phyloP scores from a whole-genome alignment of 2,113 vertebrate genomes.

The Neoarius graeffei region DNA sequence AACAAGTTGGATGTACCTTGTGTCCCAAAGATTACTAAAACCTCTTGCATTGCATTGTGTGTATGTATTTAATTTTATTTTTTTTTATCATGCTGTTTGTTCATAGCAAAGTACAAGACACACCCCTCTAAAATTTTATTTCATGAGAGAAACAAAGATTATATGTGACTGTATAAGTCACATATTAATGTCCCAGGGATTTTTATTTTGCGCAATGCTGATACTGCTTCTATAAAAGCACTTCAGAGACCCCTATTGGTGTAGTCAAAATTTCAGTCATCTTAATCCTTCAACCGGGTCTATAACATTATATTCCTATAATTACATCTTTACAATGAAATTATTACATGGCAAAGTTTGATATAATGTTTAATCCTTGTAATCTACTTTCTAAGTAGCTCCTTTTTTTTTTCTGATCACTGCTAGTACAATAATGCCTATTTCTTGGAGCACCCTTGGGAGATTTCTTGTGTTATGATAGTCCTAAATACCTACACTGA shows the following conservation, averaged over 20 bases:
- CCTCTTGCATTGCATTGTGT: background rate
- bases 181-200: background rate
- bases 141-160: background rate
- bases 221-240: background rate
- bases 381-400: background rate
- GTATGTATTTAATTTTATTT: background rate
- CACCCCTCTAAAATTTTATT: background rate
- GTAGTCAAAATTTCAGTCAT: background rate
- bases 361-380: background rate
- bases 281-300: conserved; percentile 6
- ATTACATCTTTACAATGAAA: background rate
- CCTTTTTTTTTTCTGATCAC: background rate
- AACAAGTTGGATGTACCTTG: background rate
- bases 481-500: background rate
- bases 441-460: no score
- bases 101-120: background rate
- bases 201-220: background rate
- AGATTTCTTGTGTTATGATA: background rate
- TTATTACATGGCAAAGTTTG: background rate
- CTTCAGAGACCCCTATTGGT: conserved; percentile 12
- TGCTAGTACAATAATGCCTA: background rate
- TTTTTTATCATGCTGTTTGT: background rate
- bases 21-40: background rate
- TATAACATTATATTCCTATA: background rate
- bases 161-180: background rate